Percentiles rank a stretch among this genome's conserved stretches.
Evolutionary conservation across 2,888 invertebrate species (phyloP).

Genomic region (Dolichopus griseipennis): DNA sequence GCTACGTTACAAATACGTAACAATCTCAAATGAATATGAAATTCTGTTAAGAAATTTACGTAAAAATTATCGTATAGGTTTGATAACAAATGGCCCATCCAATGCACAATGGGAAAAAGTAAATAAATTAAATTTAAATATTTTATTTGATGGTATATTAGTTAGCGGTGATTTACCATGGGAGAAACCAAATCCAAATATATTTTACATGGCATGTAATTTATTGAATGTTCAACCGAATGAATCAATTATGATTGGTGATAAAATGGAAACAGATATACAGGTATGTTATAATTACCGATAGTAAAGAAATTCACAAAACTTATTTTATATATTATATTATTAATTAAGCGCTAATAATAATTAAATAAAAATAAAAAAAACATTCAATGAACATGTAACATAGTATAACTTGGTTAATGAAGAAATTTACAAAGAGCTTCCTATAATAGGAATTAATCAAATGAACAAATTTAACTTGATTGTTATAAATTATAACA

Average conservation of each 20-base stretch:
- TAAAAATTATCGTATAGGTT: slow-evolving; percentile 60
- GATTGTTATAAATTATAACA: too few species aligned
- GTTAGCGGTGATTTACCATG: slow-evolving; percentile 77
- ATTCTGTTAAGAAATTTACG: slow-evolving; percentile 61
- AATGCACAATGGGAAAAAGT: slow-evolving; percentile 85
- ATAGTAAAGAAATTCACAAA: slow-evolving; percentile 12
- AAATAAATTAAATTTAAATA: slow-evolving; percentile 56
- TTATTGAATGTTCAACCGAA: slow-evolving; percentile 63
- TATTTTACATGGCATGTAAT: slow-evolving; percentile 73
- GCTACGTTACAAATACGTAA: slow-evolving; percentile 67
- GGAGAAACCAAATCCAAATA: slow-evolving; percentile 77
- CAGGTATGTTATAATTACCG: slow-evolving; percentile 43
- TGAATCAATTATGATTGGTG: slow-evolving; percentile 78
- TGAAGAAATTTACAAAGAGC: too few species aligned
- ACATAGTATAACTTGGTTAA: too few species aligned
- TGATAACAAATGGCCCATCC: slow-evolving; percentile 81
- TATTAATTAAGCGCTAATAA: slow-evolving; percentile 10
- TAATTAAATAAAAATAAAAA: slow-evolving; percentile 14
- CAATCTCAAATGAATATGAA: slow-evolving; percentile 58
- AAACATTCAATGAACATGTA: too few species aligned
- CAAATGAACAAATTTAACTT: too few species aligned
- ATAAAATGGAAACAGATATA: slow-evolving; percentile 81
- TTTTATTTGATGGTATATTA: slow-evolving; percentile 68
- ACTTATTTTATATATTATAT: slow-evolving; percentile 15
- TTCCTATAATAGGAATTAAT: too few species aligned